Evolutionary conservation across 2,113 vertebrate genomes (phyloP).

Genomic region (Notiomystis cincta): DNA sequence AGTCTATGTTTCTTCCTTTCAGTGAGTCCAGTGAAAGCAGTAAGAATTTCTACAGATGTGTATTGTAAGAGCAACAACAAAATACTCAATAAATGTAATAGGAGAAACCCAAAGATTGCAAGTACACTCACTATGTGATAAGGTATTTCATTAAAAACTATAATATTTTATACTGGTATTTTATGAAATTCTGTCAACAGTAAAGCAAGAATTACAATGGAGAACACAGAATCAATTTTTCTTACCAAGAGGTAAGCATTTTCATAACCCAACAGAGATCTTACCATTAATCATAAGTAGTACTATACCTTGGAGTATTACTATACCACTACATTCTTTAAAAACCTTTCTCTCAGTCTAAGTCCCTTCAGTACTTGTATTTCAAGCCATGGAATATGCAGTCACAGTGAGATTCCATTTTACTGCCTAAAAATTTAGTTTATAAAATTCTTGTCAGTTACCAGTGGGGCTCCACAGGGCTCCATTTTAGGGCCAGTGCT

Average conservation of each 20-base stretch:
- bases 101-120: neutral
- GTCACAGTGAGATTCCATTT: neutral
- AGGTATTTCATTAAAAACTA: neutral
- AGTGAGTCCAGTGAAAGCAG: neutral
- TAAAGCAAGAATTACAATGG: neutral
- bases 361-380: neutral
- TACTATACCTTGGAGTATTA: neutral
- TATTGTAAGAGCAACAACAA: neutral
- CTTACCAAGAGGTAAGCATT: neutral
- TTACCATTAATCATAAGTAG: neutral
- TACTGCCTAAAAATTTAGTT: neutral
- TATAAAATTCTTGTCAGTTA: neutral
- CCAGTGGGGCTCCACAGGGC: no score
- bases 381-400: neutral
- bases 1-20: neutral
- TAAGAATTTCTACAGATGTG: neutral
- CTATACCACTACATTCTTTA: neutral
- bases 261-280: neutral
- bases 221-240: neutral
- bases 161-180: neutral
- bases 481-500: neutral
- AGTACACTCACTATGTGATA: neutral
- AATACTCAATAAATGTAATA: neutral
- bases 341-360: neutral
- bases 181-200: neutral